Evolutionary conservation across 1,140 invertebrate species (phyloP), one percentile per base, ranked within the genome.

Genomic region (Tetramorium simillimum): DNA sequence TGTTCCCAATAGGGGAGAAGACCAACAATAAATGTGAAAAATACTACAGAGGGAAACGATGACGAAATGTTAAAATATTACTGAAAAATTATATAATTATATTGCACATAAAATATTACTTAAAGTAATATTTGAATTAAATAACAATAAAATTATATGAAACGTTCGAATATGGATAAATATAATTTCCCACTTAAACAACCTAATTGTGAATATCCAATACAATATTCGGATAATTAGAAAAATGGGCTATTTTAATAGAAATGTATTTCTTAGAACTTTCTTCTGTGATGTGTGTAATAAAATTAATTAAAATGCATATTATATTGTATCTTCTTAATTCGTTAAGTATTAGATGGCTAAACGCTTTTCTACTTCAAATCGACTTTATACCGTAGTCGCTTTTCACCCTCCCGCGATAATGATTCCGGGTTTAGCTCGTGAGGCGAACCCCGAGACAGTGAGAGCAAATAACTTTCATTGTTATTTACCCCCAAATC

Each of bases 401-500:
- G 14, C 21, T 43, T 67, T 63, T 33, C 62, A 60, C 24, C 2
- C 10, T 65, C 10, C 28, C 5, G n/a, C 60, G 12, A 51, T 78
- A 78, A 78, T 65, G 24, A 78, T 65, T 49, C n/a, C 28, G 58
- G 9, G 43, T 28, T 75, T 37, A 12, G 51, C 14, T 65, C n/a
- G n/a, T 62, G 43, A 43, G 21, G 75, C 43, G 24, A 78, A 28
- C 28, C 24, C 18, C 24, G 76, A 65, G 63, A 63, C 18, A 51
- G 28, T 40, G 24, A 80, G 28, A 67, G 43, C 43, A 80, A 80
- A 80, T 67, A 80, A 51, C 28, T 28, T 80, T 80, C 28, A 43
- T 78, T 78, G 46, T 51, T 67, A 80, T 80, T 53, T 80, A 51
- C 33, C 5, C 3, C 46, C 62, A 62, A 67, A 46, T 80, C 28